Base-by-base conservation (phyloP, 2,113 vertebrate genomes). In the Holacanthus passer region DNA sequence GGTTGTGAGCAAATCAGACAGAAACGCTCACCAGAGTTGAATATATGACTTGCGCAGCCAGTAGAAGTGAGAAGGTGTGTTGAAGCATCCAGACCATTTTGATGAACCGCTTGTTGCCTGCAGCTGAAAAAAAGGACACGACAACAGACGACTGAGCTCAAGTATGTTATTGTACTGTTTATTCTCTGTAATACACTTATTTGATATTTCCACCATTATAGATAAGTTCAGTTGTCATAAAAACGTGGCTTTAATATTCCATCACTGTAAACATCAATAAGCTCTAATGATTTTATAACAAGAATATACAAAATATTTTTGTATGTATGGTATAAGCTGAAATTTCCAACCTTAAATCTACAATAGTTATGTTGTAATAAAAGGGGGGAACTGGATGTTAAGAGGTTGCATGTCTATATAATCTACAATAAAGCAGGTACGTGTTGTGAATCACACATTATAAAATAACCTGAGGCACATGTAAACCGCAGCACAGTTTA, bases 21-120 rank as follows among this genome's bases (percentile, higher is more conserved):
- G n/a, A 41, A 8, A 19, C 11, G 81, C 94, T 80, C 89, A 95
- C 95, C 93, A 94, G 84, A 59, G 81, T 35, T 58, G 87, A 90
- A 16, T 37, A 84, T 55, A 94, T 77, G 39, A 93, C 17, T 22
- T 94, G 88, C 56, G 90, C 67, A 2, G 82, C 84, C 24, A 94
- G 77, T 43, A 93, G 41, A 31, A 88, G 64, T 16, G 86, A 80
- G 60, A 89, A 7, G 75, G 66, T 75, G 73, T 82, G 78, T 1
- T 71, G 79, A 64, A 80, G 75, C 52, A 82, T 82, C 85, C 72
- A 39, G 68, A 89, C 73, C 94, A 95, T 96, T 78, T 81, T 92
- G 81, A 77, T 74, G 50, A 59, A 55, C 39, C 59, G 20, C 80
- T 74, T 76, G 31, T 19, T 64, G 60, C 35, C 73, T 67, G 29